Percentiles rank a stretch among this genome's conserved stretches.
Conservation (phyloP, 2,888 invertebrate genomes). For the Seladonia tumulorum region DNA sequence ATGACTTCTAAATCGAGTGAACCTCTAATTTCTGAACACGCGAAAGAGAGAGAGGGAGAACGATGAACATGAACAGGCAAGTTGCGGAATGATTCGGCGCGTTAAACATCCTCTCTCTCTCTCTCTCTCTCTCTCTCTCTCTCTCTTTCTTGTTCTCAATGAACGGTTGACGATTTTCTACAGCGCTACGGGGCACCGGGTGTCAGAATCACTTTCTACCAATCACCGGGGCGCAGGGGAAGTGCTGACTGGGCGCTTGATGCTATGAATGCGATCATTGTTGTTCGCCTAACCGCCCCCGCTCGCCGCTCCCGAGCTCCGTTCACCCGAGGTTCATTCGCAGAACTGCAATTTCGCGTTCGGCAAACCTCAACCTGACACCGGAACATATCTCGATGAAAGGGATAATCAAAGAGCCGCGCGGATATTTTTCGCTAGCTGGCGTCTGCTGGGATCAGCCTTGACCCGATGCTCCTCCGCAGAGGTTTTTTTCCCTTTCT, state of each 20-base stretch:
- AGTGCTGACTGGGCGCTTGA: conserved; percentile 62
- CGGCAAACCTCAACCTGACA: conserved; percentile 21
- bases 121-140: neutral
- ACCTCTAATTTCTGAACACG: conserved; percentile 32
- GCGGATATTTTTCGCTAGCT: neutral
- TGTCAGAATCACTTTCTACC: conserved; percentile 70
- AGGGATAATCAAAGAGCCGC: conserved; percentile 19
- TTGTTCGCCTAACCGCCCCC: conserved; percentile 35
- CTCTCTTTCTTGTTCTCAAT: conserved; percentile 35
- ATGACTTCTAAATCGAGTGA: conserved; percentile 31
- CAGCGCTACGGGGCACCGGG: conserved; percentile 54
- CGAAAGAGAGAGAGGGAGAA: neutral
- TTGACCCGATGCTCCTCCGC: conserved; percentile 24
- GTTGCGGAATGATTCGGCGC: conserved; percentile 59
- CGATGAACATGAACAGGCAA: conserved; percentile 46
- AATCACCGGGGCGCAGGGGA: conserved; percentile 50
- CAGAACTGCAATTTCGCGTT: conserved; percentile 34
- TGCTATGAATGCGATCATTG: conserved; percentile 73
- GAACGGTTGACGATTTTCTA: conserved; percentile 73
- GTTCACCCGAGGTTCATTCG: conserved; percentile 28
- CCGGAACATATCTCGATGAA: conserved; percentile 18
- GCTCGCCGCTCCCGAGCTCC: neutral
- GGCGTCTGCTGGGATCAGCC: conserved; percentile 23
- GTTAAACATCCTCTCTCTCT: conserved; percentile 37
- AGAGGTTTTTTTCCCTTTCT: neutral